Conservation (phyloP, 2,797 vertebrate genomes). For the Macropodus opercularis region DNA sequence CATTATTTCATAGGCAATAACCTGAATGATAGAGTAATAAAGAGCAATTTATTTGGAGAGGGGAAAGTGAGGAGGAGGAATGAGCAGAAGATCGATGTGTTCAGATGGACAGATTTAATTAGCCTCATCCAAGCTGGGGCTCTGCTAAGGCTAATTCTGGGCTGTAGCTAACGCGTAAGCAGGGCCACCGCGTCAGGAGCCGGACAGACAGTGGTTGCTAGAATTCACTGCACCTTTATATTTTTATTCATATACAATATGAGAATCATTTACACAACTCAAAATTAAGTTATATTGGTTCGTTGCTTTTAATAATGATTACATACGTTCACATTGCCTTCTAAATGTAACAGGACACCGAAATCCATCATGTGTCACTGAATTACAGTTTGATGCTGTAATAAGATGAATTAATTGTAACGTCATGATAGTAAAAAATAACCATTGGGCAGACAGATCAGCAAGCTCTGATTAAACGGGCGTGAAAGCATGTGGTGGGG, state of each 20-base stretch:
- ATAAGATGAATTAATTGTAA: too few relatives aligned
- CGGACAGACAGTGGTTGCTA: not conserved
- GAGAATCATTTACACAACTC: too few relatives aligned
- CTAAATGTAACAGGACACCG: too few relatives aligned
- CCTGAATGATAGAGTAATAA: conserved; percentile 83
- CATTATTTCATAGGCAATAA: conserved; percentile 83
- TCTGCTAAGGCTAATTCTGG: conserved; percentile 51
- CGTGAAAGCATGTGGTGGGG: too few relatives aligned
- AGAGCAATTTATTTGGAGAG: conserved; percentile 83
- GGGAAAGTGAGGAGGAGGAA: conserved; percentile 43
- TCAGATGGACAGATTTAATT: conserved; percentile 82
- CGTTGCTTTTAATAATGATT: not conserved
- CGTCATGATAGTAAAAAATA: too few relatives aligned
- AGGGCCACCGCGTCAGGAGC: conserved; percentile 22
- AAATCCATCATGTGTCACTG: too few relatives aligned
- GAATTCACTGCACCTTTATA: not conserved
- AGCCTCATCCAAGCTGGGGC: conserved; percentile 57
- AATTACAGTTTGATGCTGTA: too few relatives aligned
- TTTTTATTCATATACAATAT: not conserved
- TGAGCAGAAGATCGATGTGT: conserved; percentile 74
- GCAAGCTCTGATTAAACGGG: too few relatives aligned
- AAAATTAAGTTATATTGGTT: too few relatives aligned
- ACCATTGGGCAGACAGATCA: too few relatives aligned
- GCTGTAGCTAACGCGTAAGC: conserved; percentile 60
- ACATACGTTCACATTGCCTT: not conserved